Conservation (phyloP, 2,888 invertebrate species). For the Epirrhoe tristata region DNA sequence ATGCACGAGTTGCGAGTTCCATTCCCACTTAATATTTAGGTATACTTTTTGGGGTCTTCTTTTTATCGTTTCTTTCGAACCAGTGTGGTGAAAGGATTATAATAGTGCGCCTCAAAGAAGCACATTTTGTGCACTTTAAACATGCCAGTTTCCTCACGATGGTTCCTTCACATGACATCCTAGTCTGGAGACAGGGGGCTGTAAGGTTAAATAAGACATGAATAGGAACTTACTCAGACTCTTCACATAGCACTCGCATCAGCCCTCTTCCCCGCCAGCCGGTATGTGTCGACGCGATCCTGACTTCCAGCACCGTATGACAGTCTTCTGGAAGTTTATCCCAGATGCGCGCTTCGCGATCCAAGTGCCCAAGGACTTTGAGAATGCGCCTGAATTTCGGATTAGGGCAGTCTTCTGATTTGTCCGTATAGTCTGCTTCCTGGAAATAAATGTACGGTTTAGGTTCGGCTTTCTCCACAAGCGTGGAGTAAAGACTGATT, state of each 20-base stretch:
- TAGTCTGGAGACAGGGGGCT: too few relatives aligned
- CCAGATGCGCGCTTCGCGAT: slow-evolving; percentile 85
- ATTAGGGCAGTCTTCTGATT: slow-evolving; percentile 83
- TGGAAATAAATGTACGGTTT: slow-evolving; percentile 38
- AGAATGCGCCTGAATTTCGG: slow-evolving; percentile 88
- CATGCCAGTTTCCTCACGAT: too few relatives aligned
- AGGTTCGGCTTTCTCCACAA: background rate
- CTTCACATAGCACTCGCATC: slow-evolving; percentile 88
- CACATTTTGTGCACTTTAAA: too few relatives aligned
- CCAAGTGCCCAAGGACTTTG: slow-evolving; percentile 84
- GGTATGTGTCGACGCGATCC: slow-evolving; percentile 88
- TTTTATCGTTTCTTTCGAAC: too few relatives aligned
- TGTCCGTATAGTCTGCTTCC: slow-evolving; percentile 74
- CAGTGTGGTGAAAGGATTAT: too few relatives aligned
- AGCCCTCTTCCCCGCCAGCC: slow-evolving; percentile 88
- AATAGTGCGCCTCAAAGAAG: too few relatives aligned
- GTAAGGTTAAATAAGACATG: background rate
- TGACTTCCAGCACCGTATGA: slow-evolving; percentile 83
- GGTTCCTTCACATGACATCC: too few relatives aligned
- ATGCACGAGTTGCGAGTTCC: too few relatives aligned
- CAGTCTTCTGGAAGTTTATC: slow-evolving; percentile 83
- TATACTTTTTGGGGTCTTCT: too few relatives aligned
- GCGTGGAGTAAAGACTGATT: too few relatives aligned
- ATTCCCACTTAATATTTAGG: too few relatives aligned
- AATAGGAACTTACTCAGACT: slow-evolving; percentile 85